Conservation (phyloP, 2,113 vertebrate genomes). For the Edolisoma coerulescens region DNA sequence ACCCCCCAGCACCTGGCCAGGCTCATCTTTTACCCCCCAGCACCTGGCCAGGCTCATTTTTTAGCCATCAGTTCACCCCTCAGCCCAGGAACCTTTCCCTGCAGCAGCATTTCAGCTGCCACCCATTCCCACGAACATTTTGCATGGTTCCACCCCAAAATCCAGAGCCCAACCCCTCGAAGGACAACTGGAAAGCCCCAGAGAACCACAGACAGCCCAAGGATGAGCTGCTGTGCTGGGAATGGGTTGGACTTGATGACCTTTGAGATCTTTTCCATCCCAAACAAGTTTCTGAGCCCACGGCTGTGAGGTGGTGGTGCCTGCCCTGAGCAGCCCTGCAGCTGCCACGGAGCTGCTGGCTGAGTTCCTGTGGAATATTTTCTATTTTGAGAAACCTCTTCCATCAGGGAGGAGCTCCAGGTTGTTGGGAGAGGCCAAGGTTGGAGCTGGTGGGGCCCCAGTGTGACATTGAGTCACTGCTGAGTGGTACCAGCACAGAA, state of each 20-base stretch:
- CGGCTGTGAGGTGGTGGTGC: accelerated
- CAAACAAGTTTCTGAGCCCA: accelerated
- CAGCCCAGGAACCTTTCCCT: not conserved
- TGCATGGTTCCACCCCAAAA: not conserved
- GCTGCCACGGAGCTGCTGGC: accelerated
- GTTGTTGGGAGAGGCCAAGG: not conserved
- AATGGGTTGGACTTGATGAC: accelerated
- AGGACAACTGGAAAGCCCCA: not conserved
- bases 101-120: not conserved
- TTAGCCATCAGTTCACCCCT: accelerated
- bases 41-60: accelerated
- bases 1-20: accelerated
- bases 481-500: not conserved
- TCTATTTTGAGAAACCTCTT: not conserved
- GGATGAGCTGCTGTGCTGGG: accelerated
- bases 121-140: accelerated
- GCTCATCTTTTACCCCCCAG: accelerated
- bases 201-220: accelerated
- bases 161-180: accelerated
- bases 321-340: not conserved
- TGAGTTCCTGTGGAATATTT: not conserved
- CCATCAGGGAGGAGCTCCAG: not conserved
- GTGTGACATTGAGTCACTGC: not conserved
- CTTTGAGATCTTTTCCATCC: not conserved
- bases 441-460: not conserved